These are phyloP conservation scores for Charaxes varanes DNA, from an alignment of 1,140 invertebrate species.

Conservation along the genomic window DNA sequence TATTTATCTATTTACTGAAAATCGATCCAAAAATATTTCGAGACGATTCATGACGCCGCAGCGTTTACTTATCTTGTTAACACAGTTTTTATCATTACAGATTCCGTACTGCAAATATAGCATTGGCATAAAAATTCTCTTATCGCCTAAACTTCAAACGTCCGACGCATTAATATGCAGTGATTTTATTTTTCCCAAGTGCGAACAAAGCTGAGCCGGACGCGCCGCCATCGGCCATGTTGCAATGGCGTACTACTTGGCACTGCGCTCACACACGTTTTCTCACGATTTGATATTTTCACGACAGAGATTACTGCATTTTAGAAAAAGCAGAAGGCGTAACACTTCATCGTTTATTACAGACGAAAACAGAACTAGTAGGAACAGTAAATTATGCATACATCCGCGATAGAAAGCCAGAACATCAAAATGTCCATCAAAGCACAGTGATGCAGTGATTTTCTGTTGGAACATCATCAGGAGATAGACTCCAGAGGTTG, in stretches of 20 bases:
- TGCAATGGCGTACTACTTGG: conserved; percentile 52
- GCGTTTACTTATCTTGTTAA: too few relatives aligned
- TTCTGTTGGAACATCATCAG: too few relatives aligned
- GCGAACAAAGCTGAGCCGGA: conserved; percentile 36
- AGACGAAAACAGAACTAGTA: too few relatives aligned
- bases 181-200: conserved; percentile 28
- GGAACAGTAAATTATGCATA: too few relatives aligned
- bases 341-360: conserved; percentile 1
- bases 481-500: too few relatives aligned
- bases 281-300: conserved; percentile 47
- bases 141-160: conserved; percentile 14
- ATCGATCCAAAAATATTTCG: too few relatives aligned
- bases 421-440: too few relatives aligned
- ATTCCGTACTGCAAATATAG: conserved; percentile 1
- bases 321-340: conserved; percentile 21
- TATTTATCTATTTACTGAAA: too few relatives aligned
- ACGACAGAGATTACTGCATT: conserved; percentile 46
- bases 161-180: conserved; percentile 29
- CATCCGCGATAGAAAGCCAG: too few relatives aligned
- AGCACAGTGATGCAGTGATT: too few relatives aligned
- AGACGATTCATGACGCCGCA: too few relatives aligned
- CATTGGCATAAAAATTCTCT: conserved; percentile 1
- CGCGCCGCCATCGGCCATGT: conserved; percentile 38
- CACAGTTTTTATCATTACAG: too few relatives aligned
- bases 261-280: conserved; percentile 45